A percentile compares a stretch with the other conserved stretches of the same genome.
Conservation (phyloP, 2,797 vertebrate species). For the Hafferia zeledoni region DNA sequence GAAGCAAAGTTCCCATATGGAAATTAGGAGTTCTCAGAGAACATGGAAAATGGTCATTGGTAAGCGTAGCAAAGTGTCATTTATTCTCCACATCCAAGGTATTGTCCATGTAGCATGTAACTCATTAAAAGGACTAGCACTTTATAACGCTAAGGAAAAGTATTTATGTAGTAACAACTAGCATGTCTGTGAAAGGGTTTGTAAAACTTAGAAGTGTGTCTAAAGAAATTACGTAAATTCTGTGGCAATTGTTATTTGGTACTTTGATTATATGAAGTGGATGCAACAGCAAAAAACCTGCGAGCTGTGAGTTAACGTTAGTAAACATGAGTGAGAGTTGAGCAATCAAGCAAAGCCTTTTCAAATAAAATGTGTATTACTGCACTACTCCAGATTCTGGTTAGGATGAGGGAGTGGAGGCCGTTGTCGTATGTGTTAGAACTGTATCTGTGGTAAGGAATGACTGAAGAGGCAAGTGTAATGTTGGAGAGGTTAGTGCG, state of each 20-base stretch:
- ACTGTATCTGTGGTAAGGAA: background rate
- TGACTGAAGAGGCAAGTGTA: background rate
- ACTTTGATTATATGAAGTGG: background rate
- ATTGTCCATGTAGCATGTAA: background rate
- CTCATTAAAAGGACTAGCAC: background rate
- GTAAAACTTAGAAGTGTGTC: background rate
- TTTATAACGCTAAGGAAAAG: background rate
- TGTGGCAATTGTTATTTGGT: accelerated
- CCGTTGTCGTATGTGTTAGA: background rate
- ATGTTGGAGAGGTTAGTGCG: background rate
- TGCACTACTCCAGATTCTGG: background rate
- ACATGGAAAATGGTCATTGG: background rate
- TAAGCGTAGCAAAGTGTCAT: background rate
- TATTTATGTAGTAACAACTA: background rate
- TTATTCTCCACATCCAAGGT: background rate
- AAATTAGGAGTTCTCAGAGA: background rate
- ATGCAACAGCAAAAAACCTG: background rate
- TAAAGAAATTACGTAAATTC: background rate
- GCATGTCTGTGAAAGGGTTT: accelerated
- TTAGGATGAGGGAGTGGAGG: background rate
- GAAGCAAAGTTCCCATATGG: background rate
- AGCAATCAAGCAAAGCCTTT: background rate
- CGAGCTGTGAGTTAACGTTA: background rate
- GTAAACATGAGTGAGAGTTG: background rate
- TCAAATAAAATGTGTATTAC: background rate